Conservation (phyloP, 2,888 invertebrate genomes). For the Xestobium rufovillosum region DNA sequence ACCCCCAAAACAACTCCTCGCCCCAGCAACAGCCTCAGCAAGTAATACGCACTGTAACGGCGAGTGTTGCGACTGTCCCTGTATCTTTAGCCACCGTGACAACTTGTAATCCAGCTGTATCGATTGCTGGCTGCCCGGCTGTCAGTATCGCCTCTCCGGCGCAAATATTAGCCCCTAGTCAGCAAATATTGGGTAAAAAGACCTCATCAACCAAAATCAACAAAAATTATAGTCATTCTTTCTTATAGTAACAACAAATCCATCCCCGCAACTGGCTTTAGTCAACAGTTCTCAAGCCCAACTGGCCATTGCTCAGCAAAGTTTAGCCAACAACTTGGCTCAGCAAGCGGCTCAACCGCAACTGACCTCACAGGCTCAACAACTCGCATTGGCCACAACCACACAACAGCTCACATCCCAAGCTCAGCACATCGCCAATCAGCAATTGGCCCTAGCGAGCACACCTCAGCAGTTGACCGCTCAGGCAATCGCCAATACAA, state of each 20-base stretch:
- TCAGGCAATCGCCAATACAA: conserved; percentile 22
- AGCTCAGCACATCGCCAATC: conserved; percentile 30
- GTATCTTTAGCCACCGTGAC: conserved; percentile 55
- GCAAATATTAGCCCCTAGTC: conserved; percentile 44
- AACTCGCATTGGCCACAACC: conserved; percentile 36
- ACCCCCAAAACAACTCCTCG: conserved; percentile 45
- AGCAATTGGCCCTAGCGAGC: conserved; percentile 29
- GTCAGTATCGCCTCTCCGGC: conserved; percentile 53
- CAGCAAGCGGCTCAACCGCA: conserved; percentile 33
- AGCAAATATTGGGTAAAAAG: conserved; percentile 40
- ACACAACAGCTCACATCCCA: conserved; percentile 34
- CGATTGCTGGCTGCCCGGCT: conserved; percentile 50
- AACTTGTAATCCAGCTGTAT: conserved; percentile 47
- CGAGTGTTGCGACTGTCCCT: conserved; percentile 54
- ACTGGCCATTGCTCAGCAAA: conserved; percentile 40
- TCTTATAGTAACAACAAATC: conserved; percentile 39
- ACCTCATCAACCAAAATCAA: not conserved
- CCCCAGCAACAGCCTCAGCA: conserved; percentile 40
- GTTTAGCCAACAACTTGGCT: conserved; percentile 38
- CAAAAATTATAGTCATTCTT: conserved; percentile 7
- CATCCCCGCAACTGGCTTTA: conserved; percentile 37
- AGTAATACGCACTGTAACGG: conserved; percentile 50
- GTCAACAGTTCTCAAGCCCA: conserved; percentile 41
- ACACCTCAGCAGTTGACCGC: conserved; percentile 29
- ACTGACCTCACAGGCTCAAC: conserved; percentile 36